A percentile compares a stretch with the other conserved stretches of the same genome.
These are phyloP conservation scores for Apogon hyalosoma DNA, from an alignment of 2,797 vertebrate species.

Conservation along the genomic window DNA sequence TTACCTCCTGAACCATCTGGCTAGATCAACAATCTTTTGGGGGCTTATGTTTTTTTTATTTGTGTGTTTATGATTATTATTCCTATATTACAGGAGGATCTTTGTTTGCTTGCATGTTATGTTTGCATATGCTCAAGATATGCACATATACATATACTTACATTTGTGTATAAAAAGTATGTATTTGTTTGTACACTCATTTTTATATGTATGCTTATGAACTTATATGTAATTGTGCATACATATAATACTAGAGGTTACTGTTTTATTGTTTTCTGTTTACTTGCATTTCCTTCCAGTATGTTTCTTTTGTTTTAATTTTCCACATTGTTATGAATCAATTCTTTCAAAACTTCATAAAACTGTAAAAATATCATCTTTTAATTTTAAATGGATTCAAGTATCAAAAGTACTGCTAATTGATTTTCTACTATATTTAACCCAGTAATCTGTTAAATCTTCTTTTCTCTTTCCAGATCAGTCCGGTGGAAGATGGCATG, in stretches of 20 bases:
- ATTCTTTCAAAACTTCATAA: too few species aligned
- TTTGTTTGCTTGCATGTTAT: constrained; percentile 24
- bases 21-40: constrained; percentile 50
- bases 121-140: background rate
- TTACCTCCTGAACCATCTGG: constrained; percentile 24
- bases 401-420: constrained; percentile 28
- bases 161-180: constrained; percentile 4
- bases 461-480: constrained; percentile 88
- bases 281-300: background rate
- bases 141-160: constrained; percentile 14
- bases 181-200: constrained; percentile 28
- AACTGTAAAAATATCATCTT: background rate
- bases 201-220: constrained; percentile 2
- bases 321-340: too few species aligned
- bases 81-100: constrained; percentile 6
- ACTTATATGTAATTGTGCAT: constrained; percentile 6
- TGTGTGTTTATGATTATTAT: too few species aligned
- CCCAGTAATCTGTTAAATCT: too few species aligned
- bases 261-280: background rate
- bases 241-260: background rate
- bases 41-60: constrained; percentile 11
- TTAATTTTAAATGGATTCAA: background rate
- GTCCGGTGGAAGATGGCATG: constrained; percentile 85
- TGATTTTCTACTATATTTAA: background rate
- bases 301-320: background rate